Percentiles rank a stretch among this genome's conserved stretches.
Conservation (phyloP, 2,113 vertebrate species). For the Formicarius rufipectus region DNA sequence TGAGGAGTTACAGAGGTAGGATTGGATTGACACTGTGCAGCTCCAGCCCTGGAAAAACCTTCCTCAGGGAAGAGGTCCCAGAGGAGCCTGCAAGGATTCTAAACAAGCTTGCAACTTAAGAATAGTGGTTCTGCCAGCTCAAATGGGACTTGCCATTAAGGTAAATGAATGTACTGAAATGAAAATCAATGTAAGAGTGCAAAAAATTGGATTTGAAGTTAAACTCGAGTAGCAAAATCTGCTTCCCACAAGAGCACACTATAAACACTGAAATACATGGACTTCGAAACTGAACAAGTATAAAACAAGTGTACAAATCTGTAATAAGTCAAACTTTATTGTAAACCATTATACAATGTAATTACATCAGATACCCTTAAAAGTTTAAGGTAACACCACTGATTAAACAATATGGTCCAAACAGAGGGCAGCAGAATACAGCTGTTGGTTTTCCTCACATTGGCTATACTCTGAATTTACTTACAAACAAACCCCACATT, state of each 20-base stretch:
- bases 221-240: neutral
- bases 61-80: neutral
- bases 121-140: neutral
- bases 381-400: conserved; percentile 58
- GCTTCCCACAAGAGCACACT: neutral
- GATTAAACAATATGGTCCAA: conserved; percentile 35
- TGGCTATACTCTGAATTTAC: conserved; percentile 35
- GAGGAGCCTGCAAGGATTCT: neutral
- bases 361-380: conserved; percentile 70
- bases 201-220: neutral
- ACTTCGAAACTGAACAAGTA: neutral
- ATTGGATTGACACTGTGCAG: neutral
- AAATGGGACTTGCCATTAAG: neutral
- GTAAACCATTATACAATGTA: conserved; percentile 81
- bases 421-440: conserved; percentile 48
- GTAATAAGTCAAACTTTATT: conserved; percentile 83
- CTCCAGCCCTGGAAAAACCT: neutral
- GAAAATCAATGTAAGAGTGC: neutral
- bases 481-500: conserved; percentile 40
- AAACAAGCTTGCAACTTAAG: neutral
- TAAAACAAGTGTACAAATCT: conserved; percentile 12
- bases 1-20: neutral
- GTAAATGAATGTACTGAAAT: neutral
- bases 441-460: conserved; percentile 34
- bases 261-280: rapidly evolving